These are phyloP conservation scores for Microchirus variegatus DNA, from an alignment of 2,797 vertebrate species.

Conservation along the genomic window DNA sequence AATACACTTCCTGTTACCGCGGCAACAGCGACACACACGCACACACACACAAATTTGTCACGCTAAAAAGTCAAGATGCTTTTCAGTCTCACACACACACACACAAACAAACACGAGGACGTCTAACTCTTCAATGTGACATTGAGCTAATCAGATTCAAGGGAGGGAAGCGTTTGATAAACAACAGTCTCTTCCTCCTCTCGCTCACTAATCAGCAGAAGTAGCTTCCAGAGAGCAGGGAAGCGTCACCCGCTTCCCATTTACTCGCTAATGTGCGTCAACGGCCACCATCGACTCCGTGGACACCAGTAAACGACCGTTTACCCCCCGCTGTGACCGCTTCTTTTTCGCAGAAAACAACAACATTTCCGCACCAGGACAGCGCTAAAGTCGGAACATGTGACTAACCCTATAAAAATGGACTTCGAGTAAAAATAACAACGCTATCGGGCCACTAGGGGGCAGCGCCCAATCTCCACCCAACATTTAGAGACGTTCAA, in stretches of 20 bases:
- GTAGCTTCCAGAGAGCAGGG: slow-evolving; percentile 60
- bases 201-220: slow-evolving; percentile 57
- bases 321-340: slow-evolving; percentile 55
- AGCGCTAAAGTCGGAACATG: too few species aligned
- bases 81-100: too few species aligned
- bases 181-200: slow-evolving; percentile 29
- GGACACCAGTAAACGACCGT: slow-evolving; percentile 57
- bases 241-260: slow-evolving; percentile 39
- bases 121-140: slow-evolving; percentile 59
- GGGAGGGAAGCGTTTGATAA: slow-evolving; percentile 59
- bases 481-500: too few species aligned
- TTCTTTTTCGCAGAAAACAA: slow-evolving; percentile 26
- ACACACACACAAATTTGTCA: too few species aligned
- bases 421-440: too few species aligned
- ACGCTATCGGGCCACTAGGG: too few species aligned
- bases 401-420: too few species aligned
- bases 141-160: slow-evolving; percentile 69
- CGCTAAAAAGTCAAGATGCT: too few species aligned
- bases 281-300: slow-evolving; percentile 62
- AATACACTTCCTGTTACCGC: too few species aligned
- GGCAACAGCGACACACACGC: too few species aligned
- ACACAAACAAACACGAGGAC: slow-evolving; percentile 9
- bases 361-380: slow-evolving; percentile 9
- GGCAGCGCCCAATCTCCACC: too few species aligned
- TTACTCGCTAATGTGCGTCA: slow-evolving; percentile 64